Evolutionary conservation across 2,888 invertebrate species (phyloP), one percentile per base, ranked within the genome.

Genomic region (Drosophila niveifrons): DNA sequence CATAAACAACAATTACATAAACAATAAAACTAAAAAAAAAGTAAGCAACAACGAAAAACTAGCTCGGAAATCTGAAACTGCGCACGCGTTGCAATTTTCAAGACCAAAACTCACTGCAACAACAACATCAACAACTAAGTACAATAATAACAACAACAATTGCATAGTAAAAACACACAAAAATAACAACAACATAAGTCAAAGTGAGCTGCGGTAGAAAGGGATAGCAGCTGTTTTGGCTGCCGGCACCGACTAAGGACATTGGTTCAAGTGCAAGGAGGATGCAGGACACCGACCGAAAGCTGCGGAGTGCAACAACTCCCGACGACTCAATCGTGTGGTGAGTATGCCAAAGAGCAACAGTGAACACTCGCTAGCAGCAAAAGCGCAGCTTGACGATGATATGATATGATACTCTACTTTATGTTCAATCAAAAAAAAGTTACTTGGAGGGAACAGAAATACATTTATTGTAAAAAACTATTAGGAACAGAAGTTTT

Each of bases 231-330:
- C 74, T 62, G 80, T 64, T 64, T 69, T 52, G 63, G 44, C 43
- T 59, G 47, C 43, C 50, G 52, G 31, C 59, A 13, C 67, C 65
- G 63, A 31, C 56, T 56, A 90, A 90, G 91, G 91, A 89, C 88
- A 91, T 84, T 80, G 89, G 91, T 91, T 91, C 90, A 91, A 91
- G 90, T 90, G 91, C 91, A 91, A 91, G 78, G 84, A 90, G 90
- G 86, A 90, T 84, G 90, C 85, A 84, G 75, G 68, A 57, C 73
- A 58, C 67, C 76, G 53, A 50, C 59, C 56, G 57, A 39, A 23
- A 6, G 23, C 23, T 23, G n/a, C 36, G n/a, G 36, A 75, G 66
- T 66, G 80, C 86, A 80, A 80, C 59, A 65, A 50, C 9, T 15
- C 43, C 43, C 15, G 52, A 59, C 44, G 47, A 10, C n/a, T 10